Conservation (phyloP, 2,888 invertebrate genomes). For the Chaetogeoica ovagalla region DNA sequence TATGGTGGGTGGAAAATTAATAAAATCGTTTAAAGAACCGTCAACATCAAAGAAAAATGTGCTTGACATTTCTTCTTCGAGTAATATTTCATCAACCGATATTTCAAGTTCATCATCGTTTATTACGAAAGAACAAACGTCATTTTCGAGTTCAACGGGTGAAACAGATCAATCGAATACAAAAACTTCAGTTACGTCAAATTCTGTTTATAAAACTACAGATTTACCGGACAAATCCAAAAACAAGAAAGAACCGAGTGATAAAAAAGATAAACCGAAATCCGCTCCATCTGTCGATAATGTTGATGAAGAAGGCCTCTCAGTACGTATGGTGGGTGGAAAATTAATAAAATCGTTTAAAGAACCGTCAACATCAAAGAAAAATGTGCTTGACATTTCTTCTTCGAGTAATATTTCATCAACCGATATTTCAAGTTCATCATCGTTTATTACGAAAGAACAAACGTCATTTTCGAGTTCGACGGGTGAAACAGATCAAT, state of each 20-base stretch:
- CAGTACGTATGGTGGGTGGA: slow-evolving; percentile 55
- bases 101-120: neutral
- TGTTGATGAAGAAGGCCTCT: slow-evolving; percentile 13
- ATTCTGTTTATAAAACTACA: neutral
- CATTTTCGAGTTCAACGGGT: slow-evolving; percentile 9
- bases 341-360: slow-evolving; percentile 54
- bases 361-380: neutral
- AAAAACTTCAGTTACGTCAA: neutral
- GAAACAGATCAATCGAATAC: neutral
- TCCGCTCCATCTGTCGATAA: neutral
- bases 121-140: slow-evolving; percentile 4
- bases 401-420: neutral
- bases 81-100: slow-evolving; percentile 5
- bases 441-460: neutral
- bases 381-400: neutral
- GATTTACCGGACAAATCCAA: neutral
- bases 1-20: slow-evolving; percentile 55
- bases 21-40: slow-evolving; percentile 51
- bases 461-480: neutral
- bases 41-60: neutral
- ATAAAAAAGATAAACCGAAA: neutral
- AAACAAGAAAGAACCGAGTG: neutral
- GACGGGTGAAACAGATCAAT: neutral
- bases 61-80: neutral
- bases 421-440: neutral